Base-by-base conservation (phyloP, 1,140 invertebrate genomes). In the Argopecten irradians region DNA sequence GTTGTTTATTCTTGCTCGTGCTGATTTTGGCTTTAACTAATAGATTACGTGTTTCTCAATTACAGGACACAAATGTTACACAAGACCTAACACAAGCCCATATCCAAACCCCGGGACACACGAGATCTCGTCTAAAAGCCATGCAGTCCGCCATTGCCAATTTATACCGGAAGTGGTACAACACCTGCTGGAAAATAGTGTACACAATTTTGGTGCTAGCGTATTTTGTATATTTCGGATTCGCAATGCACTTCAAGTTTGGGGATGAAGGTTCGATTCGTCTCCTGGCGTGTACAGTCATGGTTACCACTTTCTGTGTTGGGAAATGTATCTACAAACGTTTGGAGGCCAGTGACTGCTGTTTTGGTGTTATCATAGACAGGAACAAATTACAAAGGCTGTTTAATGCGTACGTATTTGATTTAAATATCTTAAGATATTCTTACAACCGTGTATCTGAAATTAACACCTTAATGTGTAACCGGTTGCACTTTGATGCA, bases 191-290 rank as follows among this genome's bases (percentile, higher is more conserved):
- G 83, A 84, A 22, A n/a, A 35, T 36, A 3, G 19, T 84, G 7
- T 84, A 84, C 34, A 36, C 7, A 0, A 28, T 89, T 9, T 34
- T 90, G 19, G 16, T 86, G 11, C 8, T 86, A 22, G 33, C 36
- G 0, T 91, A 88, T 19, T 82, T 89, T 19, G 84, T 43, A 9
- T 91, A 91, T 71, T 91, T 89, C 83, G 34, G 35, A 11, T 89
- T 86, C 39, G 88, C 90, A 34, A 91, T 91, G 90, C 84, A 83
- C 22, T 89, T 89, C 86, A 43, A 71, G 32, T 91, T 91, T 86
- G 84, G 87, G 0, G 88, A 89, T 34, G 90, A 88, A 34, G 83
- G 83, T 34, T 88, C 90, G 34, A 71, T 90, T 34, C 87, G 86
- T 33, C 84, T 90, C 41, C 43, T 90, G 16, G 82, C 35, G 9